Evolutionary conservation across 2,888 invertebrate species (phyloP), one percentile per base, ranked within the genome.

Genomic region (Ceratothoa steindachneri): DNA sequence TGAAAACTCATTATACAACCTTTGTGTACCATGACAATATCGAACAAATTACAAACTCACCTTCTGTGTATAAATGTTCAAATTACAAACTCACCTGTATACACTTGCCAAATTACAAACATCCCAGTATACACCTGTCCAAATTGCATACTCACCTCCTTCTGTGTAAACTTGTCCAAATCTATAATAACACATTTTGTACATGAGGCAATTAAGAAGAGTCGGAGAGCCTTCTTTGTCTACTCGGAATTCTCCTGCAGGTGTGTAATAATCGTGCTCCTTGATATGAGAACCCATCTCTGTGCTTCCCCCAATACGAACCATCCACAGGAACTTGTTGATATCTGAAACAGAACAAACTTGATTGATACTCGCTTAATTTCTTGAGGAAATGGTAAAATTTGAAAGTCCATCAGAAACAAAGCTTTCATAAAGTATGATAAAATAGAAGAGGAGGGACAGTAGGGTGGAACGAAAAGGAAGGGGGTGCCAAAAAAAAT

Each of bases 311-410:
- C 97, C 97, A 84, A 96, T 95, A 76, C 91, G 87, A 64, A 99
- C 98, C 98, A 98, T 99, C 98, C 98, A 98, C 80, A 99, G 88
- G 87, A 98, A 98, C 87, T 98, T 99, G 87, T 99, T 99, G 80
- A 98, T 97, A 85, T 98, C 93, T 93, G 85, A 9, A 82, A 79
- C 81, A 74, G 71, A 77, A 72, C 22, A 67, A 70, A 22, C 31
- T 12, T n/a, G n/a, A n/a, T n/a, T 69, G 28, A 12, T 22, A 12
- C 19, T 30, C 19, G 15, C 53, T 83, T 98, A 97, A 0, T 97
- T 98, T 0, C 97, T 97, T 85, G 99, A 99, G 0, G 5, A n/a
- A n/a, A n/a, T n/a, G n/a, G n/a, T n/a, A n/a, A n/a, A n/a, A n/a
- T n/a, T n/a, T n/a, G n/a, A n/a, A n/a, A n/a, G n/a, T n/a, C n/a